Conservation (phyloP, 2,113 vertebrate species). For the Benitochromis conjunctus region DNA sequence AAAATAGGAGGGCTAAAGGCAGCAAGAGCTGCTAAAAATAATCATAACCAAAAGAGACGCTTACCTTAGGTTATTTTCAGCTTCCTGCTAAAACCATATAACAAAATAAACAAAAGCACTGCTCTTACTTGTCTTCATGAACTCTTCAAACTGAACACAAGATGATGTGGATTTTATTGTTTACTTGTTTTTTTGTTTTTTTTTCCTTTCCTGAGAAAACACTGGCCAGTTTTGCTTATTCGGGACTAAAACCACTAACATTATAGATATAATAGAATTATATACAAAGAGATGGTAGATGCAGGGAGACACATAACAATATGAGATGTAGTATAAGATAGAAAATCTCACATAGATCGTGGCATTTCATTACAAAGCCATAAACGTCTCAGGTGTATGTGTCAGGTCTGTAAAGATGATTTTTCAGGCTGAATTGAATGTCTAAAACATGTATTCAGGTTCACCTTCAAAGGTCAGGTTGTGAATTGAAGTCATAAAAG, state of each 20-base stretch:
- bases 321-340: neutral
- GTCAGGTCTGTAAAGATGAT: neutral
- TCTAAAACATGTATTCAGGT: neutral
- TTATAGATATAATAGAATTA: neutral
- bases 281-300: neutral
- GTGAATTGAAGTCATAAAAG: neutral
- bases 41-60: neutral
- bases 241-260: neutral
- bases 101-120: neutral
- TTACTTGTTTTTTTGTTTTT: neutral
- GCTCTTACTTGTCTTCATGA: neutral
- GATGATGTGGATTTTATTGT: neutral
- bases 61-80: neutral
- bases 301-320: neutral
- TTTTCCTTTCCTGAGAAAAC: neutral
- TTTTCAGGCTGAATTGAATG: neutral
- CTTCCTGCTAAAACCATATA: neutral
- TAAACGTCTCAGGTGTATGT: neutral
- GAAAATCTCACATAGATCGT: neutral
- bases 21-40: neutral
- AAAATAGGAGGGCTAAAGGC: neutral
- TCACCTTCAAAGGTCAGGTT: slow-evolving; percentile 1
- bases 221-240: neutral
- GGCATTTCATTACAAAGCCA: neutral
- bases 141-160: neutral